Base-by-base conservation (phyloP, 2,113 vertebrate genomes). In the Zapornia atra region DNA sequence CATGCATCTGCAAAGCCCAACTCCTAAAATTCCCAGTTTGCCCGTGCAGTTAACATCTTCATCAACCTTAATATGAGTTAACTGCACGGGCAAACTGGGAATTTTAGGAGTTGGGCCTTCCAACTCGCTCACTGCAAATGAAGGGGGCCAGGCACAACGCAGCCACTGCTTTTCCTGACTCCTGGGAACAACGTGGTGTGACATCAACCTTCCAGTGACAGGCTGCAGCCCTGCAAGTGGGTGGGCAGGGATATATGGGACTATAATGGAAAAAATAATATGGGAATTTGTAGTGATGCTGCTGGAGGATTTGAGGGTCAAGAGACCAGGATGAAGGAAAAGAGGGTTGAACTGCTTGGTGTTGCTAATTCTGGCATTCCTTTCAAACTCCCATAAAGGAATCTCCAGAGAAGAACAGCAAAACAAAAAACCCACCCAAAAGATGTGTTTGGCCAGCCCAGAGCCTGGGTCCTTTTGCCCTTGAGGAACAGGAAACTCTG, bases 61-160 rank as follows among this genome's bases (percentile, higher is more conserved):
- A 38, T 38, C 38, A 38, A 38, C 38, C 38, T 38, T 38, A 38
- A 38, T 38, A 38, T 9, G 38, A 38, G 40, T 42, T 42, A n/a
- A 26, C 33, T 9, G 25, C 64, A n/a, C 28, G 21, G 25, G 36
- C 5, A 51, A 54, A 42, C 12, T 0, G 3, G 40, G 50, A 61
- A 50, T 44, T 69, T 34, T 6, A 6, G 19, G 50, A 48, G 12
- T 0, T 72, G 34, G 16, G 22, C 5, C 31, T 66, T 72, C 46
- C 48, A 29, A 15, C 8, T 4, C 16, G 7, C 15, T 5, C 12
- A 1, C 53, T 38, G 26, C 29, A 34, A 26, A 53, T 5, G 15
- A 36, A 56, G 17, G 29, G 17, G 42, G 24, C 10, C 3, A 10
- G 31, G 42, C 9, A 64, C 0, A 0, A 15, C 3, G n/a, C 4